These are phyloP conservation scores for Myiozetetes cayanensis DNA, from an alignment of 2,113 vertebrate species.

Conservation along the genomic window DNA sequence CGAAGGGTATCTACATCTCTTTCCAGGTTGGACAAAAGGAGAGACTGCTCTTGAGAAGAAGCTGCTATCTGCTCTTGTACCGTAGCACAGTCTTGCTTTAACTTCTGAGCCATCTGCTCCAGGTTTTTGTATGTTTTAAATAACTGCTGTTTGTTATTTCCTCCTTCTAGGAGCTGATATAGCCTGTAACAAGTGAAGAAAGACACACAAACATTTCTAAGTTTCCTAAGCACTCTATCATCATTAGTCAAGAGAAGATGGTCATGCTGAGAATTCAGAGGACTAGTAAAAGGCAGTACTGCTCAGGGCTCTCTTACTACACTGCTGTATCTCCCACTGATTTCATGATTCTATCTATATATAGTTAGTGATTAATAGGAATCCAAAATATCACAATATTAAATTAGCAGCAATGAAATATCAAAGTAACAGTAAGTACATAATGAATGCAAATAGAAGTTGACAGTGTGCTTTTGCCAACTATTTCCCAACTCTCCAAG, in stretches of 20 bases:
- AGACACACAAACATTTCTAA: neutral
- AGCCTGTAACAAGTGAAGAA: slow-evolving; percentile 75
- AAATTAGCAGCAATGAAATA: neutral
- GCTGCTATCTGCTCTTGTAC: slow-evolving; percentile 69
- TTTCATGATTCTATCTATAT: neutral
- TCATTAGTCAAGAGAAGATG: neutral
- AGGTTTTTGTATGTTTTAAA: slow-evolving; percentile 83
- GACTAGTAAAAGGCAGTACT: neutral
- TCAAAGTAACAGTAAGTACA: neutral
- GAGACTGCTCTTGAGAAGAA: slow-evolving; percentile 72
- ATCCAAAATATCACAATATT: neutral
- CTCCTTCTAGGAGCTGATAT: slow-evolving; percentile 82
- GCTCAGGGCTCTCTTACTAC: neutral
- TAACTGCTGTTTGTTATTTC: slow-evolving; percentile 74
- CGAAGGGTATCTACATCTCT: slow-evolving; percentile 74
- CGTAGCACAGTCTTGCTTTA: slow-evolving; percentile 72
- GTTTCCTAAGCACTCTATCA: neutral
- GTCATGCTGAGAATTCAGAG: neutral
- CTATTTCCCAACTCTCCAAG: neutral
- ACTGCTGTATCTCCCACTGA: neutral
- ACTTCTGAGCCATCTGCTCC: slow-evolving; percentile 75
- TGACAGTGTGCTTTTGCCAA: neutral
- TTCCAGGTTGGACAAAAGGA: slow-evolving; percentile 70
- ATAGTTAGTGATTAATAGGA: neutral
- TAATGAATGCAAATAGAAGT: neutral